phyloP scores from a whole-genome alignment of 2,888 invertebrate species.

The Eupithecia inturbata region DNA sequence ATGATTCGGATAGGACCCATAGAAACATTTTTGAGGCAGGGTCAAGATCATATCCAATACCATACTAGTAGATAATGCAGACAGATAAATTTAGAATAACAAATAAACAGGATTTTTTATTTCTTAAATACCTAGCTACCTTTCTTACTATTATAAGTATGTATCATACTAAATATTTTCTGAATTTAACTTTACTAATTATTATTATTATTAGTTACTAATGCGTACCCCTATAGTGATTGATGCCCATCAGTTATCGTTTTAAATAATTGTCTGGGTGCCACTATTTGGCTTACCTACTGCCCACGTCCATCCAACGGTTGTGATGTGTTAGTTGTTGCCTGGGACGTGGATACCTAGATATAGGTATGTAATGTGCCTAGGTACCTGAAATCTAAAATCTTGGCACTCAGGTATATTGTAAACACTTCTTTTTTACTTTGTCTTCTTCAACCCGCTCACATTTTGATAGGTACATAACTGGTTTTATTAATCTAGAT shows the following conservation, averaged over 20 bases:
- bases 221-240: background rate
- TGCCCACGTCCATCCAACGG: background rate
- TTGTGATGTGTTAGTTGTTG: background rate
- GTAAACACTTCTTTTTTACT: too few relatives aligned
- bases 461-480: too few relatives aligned
- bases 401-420: too few relatives aligned
- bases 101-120: too few relatives aligned
- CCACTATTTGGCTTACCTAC: background rate
- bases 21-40: background rate
- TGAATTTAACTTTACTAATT: background rate
- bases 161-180: background rate
- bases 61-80: background rate
- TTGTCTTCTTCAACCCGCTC: too few relatives aligned
- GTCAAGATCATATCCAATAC: background rate
- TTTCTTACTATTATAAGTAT: background rate
- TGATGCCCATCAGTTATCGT: background rate
- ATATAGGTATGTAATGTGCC: too few relatives aligned
- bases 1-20: background rate
- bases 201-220: background rate
- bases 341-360: background rate
- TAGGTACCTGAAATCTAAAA: too few relatives aligned
- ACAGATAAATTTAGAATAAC: too few relatives aligned
- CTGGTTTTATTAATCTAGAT: too few relatives aligned
- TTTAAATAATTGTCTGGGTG: background rate
- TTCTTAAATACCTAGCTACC: too few relatives aligned